phyloP scores from a whole-genome alignment of 2,888 invertebrate genomes.

The Liodrosophila aerea region DNA sequence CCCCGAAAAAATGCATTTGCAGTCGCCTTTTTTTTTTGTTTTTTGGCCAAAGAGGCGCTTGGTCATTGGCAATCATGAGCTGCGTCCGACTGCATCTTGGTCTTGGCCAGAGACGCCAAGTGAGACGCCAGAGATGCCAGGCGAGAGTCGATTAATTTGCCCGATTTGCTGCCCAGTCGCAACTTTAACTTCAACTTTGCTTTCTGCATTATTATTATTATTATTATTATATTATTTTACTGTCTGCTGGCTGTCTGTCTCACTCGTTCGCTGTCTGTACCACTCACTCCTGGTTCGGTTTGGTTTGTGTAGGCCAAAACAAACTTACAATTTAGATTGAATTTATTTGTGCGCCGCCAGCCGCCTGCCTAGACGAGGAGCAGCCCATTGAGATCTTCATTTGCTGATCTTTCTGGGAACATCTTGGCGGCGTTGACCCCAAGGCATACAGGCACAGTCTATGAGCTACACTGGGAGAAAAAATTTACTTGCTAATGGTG shows the following conservation, averaged over 20 bases:
- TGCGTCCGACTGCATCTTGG: constrained; percentile 6
- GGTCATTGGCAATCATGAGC: constrained; percentile 52
- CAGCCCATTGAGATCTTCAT: constrained; percentile 80
- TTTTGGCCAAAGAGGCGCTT: constrained; percentile 56
- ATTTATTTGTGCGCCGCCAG: constrained; percentile 73
- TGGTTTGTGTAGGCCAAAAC: constrained; percentile 73
- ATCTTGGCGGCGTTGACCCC: constrained; percentile 78
- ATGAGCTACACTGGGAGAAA: constrained; percentile 18
- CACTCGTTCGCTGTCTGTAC: constrained; percentile 30
- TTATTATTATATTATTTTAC: constrained; percentile 38
- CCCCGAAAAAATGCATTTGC: constrained; percentile 51
- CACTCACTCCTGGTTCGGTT: constrained; percentile 54
- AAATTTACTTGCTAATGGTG: no score
- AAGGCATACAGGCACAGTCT: constrained; percentile 47
- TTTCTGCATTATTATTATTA: constrained; percentile 65
- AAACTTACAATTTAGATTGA: constrained; percentile 80
- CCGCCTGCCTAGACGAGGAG: constrained; percentile 60
- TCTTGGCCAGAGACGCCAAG: constrained; percentile 17
- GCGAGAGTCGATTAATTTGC: constrained; percentile 68
- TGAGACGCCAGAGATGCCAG: constrained; percentile 1
- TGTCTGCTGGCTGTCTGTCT: constrained; percentile 16
- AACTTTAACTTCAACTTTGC: constrained; percentile 39
- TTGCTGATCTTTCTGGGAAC: constrained; percentile 81
- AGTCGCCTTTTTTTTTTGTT: constrained; percentile 10
- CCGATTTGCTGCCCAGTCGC: constrained; percentile 39